These are phyloP conservation scores for Penaeus vannamei DNA, from an alignment of 1,140 invertebrate genomes.

Conservation along the genomic window DNA sequence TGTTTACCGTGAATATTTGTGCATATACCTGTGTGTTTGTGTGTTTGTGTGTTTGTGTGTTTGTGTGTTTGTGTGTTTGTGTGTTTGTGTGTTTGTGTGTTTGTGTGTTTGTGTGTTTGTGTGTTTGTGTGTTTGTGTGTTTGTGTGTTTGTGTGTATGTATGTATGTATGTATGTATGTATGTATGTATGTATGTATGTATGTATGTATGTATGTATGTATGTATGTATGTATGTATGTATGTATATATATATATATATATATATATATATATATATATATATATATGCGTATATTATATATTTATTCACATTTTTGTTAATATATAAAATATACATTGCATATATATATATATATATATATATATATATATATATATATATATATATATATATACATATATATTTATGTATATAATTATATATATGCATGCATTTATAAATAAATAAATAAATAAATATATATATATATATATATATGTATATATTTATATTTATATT, in stretches of 20 bases:
- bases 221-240: neutral
- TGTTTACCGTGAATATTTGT: neutral
- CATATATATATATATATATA: conserved; percentile 23
- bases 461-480: neutral
- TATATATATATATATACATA: conserved; percentile 31
- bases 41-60: conserved; percentile 23
- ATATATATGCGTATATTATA: conserved; percentile 44
- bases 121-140: neutral
- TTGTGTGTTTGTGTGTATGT: neutral
- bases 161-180: conserved; percentile 12
- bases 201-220: conserved; percentile 19
- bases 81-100: conserved; percentile 14
- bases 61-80: conserved; percentile 4
- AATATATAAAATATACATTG: conserved; percentile 26
- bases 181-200: conserved; percentile 34
- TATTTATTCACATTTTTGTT: conserved; percentile 16
- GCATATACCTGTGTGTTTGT: conserved; percentile 31
- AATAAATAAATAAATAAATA: neutral
- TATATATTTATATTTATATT: neutral
- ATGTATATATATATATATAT: neutral
- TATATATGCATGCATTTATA: neutral
- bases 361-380: conserved; percentile 31
- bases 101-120: neutral
- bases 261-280: conserved; percentile 16
- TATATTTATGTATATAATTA: neutral